Percentiles rank a stretch among this genome's conserved stretches.
phyloP scores from a whole-genome alignment of 2,888 invertebrate genomes.

The Ommatoiulus sabulosus region DNA sequence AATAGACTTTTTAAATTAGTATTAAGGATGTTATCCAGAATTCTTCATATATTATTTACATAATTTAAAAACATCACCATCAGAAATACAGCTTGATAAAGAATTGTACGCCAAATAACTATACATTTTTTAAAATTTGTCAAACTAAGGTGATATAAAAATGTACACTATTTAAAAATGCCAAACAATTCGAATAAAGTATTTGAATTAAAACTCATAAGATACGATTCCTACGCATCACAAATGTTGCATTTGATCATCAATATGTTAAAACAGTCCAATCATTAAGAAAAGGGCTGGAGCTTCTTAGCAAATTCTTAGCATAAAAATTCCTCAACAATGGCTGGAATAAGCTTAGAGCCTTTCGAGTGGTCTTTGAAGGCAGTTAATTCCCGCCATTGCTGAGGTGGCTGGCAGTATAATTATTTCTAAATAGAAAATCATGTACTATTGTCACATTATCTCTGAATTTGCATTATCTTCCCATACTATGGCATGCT shows the following conservation, averaged over 20 bases:
- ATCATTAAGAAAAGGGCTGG: background rate
- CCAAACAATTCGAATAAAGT: background rate
- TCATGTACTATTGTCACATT: background rate
- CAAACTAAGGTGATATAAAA: background rate
- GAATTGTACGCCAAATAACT: background rate
- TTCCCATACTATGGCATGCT: slow-evolving; percentile 76
- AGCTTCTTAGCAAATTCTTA: background rate
- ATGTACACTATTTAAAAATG: slow-evolving; percentile 26
- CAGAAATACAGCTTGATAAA: background rate
- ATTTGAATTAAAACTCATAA: slow-evolving; percentile 9
- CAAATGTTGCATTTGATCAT: slow-evolving; percentile 29
- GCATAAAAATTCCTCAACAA: background rate
- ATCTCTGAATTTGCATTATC: slow-evolving; percentile 16
- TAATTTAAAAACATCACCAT: slow-evolving; percentile 25
- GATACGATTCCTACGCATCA: background rate
- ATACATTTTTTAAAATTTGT: background rate
- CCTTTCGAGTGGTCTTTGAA: too few relatives aligned
- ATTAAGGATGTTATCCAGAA: slow-evolving; percentile 26
- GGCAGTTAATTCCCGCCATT: background rate
- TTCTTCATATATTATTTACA: slow-evolving; percentile 24
- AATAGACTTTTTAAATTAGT: slow-evolving; percentile 41
- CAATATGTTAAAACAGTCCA: slow-evolving; percentile 6
- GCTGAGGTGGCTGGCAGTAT: background rate
- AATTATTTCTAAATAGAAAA: background rate
- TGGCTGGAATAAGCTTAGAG: background rate